A percentile compares a stretch with the other conserved stretches of the same genome.
Conservation (phyloP, 2,888 invertebrate species). For the Papilio demoleus region DNA sequence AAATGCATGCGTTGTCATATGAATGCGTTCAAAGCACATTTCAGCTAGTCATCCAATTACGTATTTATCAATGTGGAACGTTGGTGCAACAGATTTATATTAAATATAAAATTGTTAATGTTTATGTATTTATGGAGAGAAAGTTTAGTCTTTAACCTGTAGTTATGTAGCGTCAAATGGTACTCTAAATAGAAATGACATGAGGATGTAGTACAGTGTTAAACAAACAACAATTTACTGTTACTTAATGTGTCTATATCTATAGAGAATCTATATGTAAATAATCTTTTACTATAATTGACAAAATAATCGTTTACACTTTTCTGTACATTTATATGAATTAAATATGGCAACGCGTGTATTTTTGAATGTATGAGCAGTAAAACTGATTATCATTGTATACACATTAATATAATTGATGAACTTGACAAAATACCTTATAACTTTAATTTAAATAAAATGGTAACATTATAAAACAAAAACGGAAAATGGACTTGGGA, state of each 20-base stretch:
- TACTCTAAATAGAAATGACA: constrained; percentile 1
- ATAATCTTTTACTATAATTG: neutral
- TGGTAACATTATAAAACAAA: no score
- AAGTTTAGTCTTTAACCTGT: constrained; percentile 12
- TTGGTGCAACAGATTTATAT: neutral
- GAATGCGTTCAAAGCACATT: constrained; percentile 4
- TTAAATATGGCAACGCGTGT: neutral
- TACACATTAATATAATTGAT: neutral
- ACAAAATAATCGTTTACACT: neutral
- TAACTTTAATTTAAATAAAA: neutral
- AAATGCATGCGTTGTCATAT: constrained; percentile 7
- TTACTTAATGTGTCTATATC: neutral
- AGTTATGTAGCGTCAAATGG: neutral
- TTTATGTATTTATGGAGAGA: constrained; percentile 14
- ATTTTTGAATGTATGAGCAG: neutral
- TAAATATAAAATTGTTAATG: constrained; percentile 3
- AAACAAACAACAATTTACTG: neutral
- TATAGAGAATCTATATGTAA: no score
- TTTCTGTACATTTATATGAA: neutral
- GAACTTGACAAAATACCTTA: neutral
- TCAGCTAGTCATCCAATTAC: constrained; percentile 23
- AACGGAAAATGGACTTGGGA: no score
- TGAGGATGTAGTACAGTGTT: neutral
- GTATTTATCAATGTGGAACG: constrained; percentile 39
- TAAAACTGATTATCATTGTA: neutral